Conservation (phyloP, 2,797 vertebrate genomes). For the Tiaroga cobitis region DNA sequence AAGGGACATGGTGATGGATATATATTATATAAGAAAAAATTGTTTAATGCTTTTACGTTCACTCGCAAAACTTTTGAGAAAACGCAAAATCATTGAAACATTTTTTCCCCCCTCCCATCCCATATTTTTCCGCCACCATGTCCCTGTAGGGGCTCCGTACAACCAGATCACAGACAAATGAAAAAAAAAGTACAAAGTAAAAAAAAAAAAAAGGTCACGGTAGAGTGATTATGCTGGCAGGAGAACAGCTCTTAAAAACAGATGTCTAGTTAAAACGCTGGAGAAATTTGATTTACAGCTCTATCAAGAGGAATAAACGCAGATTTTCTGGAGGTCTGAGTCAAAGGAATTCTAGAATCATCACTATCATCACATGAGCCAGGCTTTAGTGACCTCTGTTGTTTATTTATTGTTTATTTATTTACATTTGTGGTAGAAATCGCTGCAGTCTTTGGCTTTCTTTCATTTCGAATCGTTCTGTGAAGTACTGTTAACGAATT, state of each 20-base stretch:
- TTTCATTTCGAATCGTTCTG: conserved; percentile 41
- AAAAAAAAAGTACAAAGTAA: not conserved
- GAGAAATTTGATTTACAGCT: not conserved
- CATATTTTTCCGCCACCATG: not conserved
- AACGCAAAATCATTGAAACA: not conserved
- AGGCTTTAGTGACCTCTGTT: not conserved
- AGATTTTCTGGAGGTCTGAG: conserved; percentile 13
- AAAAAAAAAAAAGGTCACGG: not conserved
- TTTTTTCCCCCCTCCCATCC: not conserved
- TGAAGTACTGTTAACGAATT: conserved; percentile 29
- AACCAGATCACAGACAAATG: not conserved
- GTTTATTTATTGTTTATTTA: conserved; percentile 33
- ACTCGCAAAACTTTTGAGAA: not conserved
- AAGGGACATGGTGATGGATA: not conserved
- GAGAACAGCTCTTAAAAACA: not conserved
- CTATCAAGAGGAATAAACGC: not conserved
- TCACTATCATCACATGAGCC: not conserved
- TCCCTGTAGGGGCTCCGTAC: not conserved
- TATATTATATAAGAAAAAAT: not conserved
- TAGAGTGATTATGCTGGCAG: not conserved
- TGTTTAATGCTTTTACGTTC: not conserved
- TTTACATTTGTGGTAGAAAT: conserved; percentile 25
- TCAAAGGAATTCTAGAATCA: not conserved
- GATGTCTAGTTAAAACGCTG: not conserved
- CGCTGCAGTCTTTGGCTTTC: conserved; percentile 47